Evolutionary conservation across 2,888 invertebrate genomes (phyloP), one percentile per base, ranked within the genome.

Genomic region (Polylopha cassiicola): DNA sequence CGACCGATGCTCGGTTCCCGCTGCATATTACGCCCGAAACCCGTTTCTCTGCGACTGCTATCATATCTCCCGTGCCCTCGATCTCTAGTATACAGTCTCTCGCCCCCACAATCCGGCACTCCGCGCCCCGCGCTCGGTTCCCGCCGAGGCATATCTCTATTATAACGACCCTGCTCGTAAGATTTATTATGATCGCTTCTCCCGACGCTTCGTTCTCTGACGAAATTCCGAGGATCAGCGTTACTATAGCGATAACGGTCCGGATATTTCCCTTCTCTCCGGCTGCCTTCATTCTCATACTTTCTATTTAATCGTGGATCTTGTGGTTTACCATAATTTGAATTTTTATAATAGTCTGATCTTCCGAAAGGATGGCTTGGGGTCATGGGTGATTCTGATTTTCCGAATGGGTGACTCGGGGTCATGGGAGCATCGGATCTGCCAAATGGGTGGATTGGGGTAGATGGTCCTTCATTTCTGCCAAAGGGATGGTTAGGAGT

Each of bases 251-350:
- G 31, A 31, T 37, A 21, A 22, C 55, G 60, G n/a, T 76, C 73
- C 29, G 60, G 65, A 43, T 62, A 62, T 41, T 65, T 54, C 2
- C 47, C 46, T 28, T 71, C 72, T 41, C 54, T 63, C 51, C 55
- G n/a, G 52, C 39, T 44, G 9, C 48, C 50, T 15, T 74, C 72
- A 39, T 59, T 60, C 2, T 78, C 75, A 13, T 56, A 45, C 45
- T 48, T 63, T 63, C 77, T 69, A 43, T 71, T 65, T 8, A 73
- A 47, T 50, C 78, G 73, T 4, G 74, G 76, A 59, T 78, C 79
- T 48, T 46, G 45, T 4, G 27, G 28, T 13, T 74, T 69, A 11
- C 31, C 54, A 38, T 52, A 63, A 26, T 53, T 58, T 36, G 44
- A 11, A 39, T 41, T 51, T 33, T 32, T 51, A 22, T 44, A 48